Base-by-base conservation (phyloP, 2,888 invertebrate species). In the Sminthurides aquaticus region DNA sequence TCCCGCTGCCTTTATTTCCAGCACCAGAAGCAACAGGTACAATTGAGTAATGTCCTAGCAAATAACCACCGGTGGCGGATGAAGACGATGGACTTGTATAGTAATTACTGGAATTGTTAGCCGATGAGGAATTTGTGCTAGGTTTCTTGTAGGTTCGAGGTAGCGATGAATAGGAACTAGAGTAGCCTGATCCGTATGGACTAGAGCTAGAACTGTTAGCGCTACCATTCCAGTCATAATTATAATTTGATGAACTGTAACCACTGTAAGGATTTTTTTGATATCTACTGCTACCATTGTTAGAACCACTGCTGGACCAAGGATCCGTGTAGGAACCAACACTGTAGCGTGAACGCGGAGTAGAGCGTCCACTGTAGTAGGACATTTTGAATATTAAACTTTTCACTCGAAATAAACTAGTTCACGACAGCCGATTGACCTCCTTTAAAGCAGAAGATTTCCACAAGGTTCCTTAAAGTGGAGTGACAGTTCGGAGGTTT, bases 31-130 rank as follows among this genome's bases (percentile, higher is more conserved):
- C 27, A 3, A 64, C 64, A 2, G 67, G 67, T 25, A 29, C 54
- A n/a, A 65, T 58, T 1, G 65, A 55, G 54, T 67, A 67, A 43
- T 72, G 71, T 22, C 70, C 66, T 18, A 68, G 34, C 15, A 67
- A 26, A 43, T 67, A 69, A 8, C 68, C 62, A 56, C 66, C 62
- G 11, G 64, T 57, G 27, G 58, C 55, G 22, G 69, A 61, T 22
- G 65, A 57, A 15, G 69, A 66, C 48, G 64, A 56, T 1, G 62
- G 5, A 1, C 59, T 52, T 15, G 34, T 48, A 48, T 65, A 66
- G 34, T 24, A 29, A 20, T 49, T 43, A 2, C 24, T 62, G 22
- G n/a, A 55, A 3, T 52, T 29, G 1, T 20, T 15, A 1, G 27
- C 43, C 2, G 56, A 29, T 18, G 56, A 34, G 43, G 43, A 34